These are phyloP conservation scores for Aquatica leii DNA, from an alignment of 2,888 invertebrate species.

Conservation along the genomic window DNA sequence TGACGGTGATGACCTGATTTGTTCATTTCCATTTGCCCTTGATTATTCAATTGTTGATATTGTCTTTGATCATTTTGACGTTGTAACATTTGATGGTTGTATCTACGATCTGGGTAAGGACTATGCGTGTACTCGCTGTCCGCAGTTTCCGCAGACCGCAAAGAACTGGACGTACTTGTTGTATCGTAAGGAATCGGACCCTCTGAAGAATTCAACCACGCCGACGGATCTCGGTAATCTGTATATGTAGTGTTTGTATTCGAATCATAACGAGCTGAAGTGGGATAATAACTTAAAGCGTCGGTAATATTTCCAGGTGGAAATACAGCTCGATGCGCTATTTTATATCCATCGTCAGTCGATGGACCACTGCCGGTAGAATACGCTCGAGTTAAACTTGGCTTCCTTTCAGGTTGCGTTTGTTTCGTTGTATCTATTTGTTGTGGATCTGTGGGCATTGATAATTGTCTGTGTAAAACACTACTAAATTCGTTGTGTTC, in stretches of 20 bases:
- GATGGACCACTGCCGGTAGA: conserved; percentile 61
- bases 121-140: conserved; percentile 63
- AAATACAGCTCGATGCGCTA: conserved; percentile 71
- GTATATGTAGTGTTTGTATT: conserved; percentile 65
- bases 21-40: conserved; percentile 49
- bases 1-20: conserved; percentile 57
- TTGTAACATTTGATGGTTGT: conserved; percentile 38
- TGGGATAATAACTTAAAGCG: conserved; percentile 83
- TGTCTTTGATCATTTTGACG: conserved; percentile 46
- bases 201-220: conserved; percentile 59
- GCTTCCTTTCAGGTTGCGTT: conserved; percentile 53
- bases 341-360: conserved; percentile 70
- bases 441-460: conserved; percentile 66
- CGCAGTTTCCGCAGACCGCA: conserved; percentile 67
- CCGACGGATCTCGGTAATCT: conserved; percentile 66
- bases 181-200: conserved; percentile 63
- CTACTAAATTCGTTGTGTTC: conserved; percentile 61
- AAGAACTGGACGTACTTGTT: conserved; percentile 68
- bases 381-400: conserved; percentile 65
- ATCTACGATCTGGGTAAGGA: conserved; percentile 54
- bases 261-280: conserved; percentile 69
- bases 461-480: conserved; percentile 62
- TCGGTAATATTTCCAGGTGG: conserved; percentile 80
- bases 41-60: conserved; percentile 49
- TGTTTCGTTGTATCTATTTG: conserved; percentile 66